Percentiles rank a stretch among this genome's conserved stretches.
phyloP scores from a whole-genome alignment of 2,888 invertebrate genomes.

The Exephanes ischioxanthus region DNA sequence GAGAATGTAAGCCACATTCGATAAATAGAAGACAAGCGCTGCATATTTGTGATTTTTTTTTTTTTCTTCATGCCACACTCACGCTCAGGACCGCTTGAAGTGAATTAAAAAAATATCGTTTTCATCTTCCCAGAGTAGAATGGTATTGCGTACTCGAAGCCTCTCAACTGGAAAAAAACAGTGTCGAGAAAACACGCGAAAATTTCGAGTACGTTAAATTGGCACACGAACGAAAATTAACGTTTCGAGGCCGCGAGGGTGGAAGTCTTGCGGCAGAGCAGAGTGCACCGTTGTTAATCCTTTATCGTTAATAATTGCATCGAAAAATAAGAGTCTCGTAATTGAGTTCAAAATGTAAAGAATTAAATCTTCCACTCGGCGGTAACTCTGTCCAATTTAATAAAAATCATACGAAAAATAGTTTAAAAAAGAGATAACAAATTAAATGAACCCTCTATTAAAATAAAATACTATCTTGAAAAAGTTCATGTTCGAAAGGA shows the following conservation, averaged over 20 bases:
- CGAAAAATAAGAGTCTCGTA: background rate
- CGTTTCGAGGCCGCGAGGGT: slow-evolving; percentile 7
- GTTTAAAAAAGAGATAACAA: background rate
- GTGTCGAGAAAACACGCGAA: slow-evolving; percentile 24
- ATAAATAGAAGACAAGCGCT: slow-evolving; percentile 5
- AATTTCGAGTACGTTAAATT: slow-evolving; percentile 18
- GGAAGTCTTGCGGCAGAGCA: background rate
- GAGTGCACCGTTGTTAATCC: slow-evolving; percentile 22
- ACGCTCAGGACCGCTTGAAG: slow-evolving; percentile 13
- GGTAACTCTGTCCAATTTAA: background rate
- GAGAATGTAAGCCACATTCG: slow-evolving; percentile 2
- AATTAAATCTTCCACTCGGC: background rate
- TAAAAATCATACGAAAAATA: background rate
- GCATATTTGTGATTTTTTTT: background rate
- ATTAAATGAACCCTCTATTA: background rate
- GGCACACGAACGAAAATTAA: slow-evolving; percentile 24
- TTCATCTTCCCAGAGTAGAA: slow-evolving; percentile 65
- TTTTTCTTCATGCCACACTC: slow-evolving; percentile 2
- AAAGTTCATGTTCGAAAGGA: background rate
- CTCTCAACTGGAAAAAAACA: slow-evolving; percentile 61
- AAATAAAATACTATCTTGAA: background rate
- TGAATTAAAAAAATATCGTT: slow-evolving; percentile 56
- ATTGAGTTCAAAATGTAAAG: background rate
- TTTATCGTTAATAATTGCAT: slow-evolving; percentile 1
- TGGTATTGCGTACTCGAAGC: slow-evolving; percentile 49